Base-by-base conservation (phyloP, 2,888 invertebrate species). In the Willowsia nigromaculata region DNA sequence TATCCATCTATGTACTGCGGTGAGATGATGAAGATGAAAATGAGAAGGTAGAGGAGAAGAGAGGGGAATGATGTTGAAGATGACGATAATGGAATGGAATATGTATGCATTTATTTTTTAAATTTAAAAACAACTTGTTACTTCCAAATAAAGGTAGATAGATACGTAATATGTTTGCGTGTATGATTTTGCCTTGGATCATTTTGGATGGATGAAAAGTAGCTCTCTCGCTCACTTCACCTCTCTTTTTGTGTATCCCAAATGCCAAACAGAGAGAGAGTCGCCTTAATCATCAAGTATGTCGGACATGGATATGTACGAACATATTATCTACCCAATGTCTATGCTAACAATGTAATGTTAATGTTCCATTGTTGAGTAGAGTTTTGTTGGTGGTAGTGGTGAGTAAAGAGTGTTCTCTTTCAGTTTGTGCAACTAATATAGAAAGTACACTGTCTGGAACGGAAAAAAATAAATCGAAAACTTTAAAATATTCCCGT, bases 121-220 rank as follows among this genome's bases (percentile, higher is more conserved):
- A 78, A 53, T 78, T 78, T 74, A 47, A 74, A 68, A 78, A 78
- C 53, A 81, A 85, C 76, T 87, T 87, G 47, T 78, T 76, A 89
- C 71, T 89, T 89, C 88, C 88, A 89, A 80, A 89, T 89, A 89
- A 89, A 89, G 88, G 83, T 80, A 56, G 53, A 37, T 7, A 11
- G 13, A 40, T 59, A 78, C 15, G 15, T 40, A 6, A 78, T 9
- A 37, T n/a, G 33, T 5, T 43, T 37, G 56, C 22, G 50, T 50
- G 18, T 53, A 56, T 56, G 22, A 43, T 37, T 47, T 30, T 80
- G 56, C 56, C 56, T 56, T 80, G 53, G 50, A 47, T 47, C 40
- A 40, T 76, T 56, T 50, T 76, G 27, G n/a, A 50, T 71, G 40
- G 33, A 37, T 56, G 56, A 37, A 80, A 59, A 15, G 59, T 56